A percentile compares a stretch with the other conserved stretches of the same genome.
Conservation (phyloP, 2,888 invertebrate genomes). For the Pseudococcus longispinus region DNA sequence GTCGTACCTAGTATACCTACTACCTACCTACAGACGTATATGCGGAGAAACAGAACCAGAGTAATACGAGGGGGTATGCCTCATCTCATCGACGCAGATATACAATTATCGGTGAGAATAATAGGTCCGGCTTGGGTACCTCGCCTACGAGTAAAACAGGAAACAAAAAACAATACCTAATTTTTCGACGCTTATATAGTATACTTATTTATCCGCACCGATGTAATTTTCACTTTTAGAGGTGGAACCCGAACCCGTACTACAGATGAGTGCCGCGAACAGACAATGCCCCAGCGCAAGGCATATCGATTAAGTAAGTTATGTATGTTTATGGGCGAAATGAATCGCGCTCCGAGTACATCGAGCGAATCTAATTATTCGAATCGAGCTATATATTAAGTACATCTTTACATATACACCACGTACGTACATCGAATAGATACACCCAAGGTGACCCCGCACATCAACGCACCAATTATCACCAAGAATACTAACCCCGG, state of each 20-base stretch:
- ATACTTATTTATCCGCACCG: not conserved
- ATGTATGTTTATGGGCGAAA: constrained; percentile 29
- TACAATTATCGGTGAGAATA: constrained; percentile 7
- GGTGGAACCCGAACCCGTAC: not conserved
- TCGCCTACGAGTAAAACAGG: constrained; percentile 50
- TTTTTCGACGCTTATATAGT: constrained; percentile 46
- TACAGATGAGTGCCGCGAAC: not conserved
- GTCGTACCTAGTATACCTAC: not conserved
- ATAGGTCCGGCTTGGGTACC: constrained; percentile 28
- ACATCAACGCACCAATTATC: not conserved
- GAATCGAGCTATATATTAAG: not conserved
- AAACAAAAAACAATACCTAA: constrained; percentile 52
- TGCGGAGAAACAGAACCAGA: too few species aligned
- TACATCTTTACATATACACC: not conserved
- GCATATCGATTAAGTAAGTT: not conserved
- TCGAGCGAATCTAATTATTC: constrained; percentile 6
- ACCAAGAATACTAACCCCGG: not conserved
- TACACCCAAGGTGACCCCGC: not conserved
- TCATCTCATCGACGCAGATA: not conserved
- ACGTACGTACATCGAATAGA: not conserved
- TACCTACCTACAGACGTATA: too few species aligned
- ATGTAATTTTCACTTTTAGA: constrained; percentile 25
- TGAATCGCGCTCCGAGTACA: not conserved
- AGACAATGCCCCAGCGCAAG: not conserved
- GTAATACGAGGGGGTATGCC: not conserved